Evolutionary conservation across 2,797 vertebrate genomes (phyloP).

Genomic region (Sebastes diploproa): DNA sequence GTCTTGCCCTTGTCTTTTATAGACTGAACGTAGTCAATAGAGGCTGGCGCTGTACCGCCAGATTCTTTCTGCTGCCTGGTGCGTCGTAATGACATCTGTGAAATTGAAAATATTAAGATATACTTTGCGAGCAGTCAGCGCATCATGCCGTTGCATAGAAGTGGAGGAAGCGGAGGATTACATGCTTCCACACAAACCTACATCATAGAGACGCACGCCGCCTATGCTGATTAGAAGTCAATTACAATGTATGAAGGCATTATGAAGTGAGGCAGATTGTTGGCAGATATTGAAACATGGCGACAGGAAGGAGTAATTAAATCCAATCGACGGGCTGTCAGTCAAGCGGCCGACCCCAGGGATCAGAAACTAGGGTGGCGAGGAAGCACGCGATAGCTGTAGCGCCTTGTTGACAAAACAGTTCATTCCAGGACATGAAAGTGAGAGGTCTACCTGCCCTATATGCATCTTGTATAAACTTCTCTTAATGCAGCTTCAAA

Average conservation of each 20-base stretch:
- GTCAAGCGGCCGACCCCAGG: not conserved
- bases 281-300: slow-evolving; percentile 17
- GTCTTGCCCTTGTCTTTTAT: slow-evolving; percentile 1
- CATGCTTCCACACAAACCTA: not conserved
- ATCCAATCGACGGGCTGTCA: slow-evolving; percentile 1
- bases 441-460: not conserved
- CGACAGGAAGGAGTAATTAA: slow-evolving; percentile 28
- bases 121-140: not conserved
- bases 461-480: not conserved
- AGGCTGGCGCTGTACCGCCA: not conserved
- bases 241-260: slow-evolving; percentile 17
- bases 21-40: not conserved
- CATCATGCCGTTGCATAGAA: not conserved
- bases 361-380: not conserved
- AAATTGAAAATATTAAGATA: slow-evolving; percentile 25
- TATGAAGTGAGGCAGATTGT: slow-evolving; percentile 6
- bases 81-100: slow-evolving; percentile 1
- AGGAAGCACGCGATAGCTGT: not conserved
- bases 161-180: not conserved
- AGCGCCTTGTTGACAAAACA: not conserved
- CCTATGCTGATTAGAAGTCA: slow-evolving; percentile 18
- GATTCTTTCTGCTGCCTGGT: slow-evolving; percentile 3
- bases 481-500: slow-evolving; percentile 7
- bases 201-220: not conserved
- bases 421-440: not conserved